Percentiles rank a stretch among this genome's conserved stretches.
phyloP scores from a whole-genome alignment of 2,888 invertebrate genomes.

The Trichopria drosophilae region DNA sequence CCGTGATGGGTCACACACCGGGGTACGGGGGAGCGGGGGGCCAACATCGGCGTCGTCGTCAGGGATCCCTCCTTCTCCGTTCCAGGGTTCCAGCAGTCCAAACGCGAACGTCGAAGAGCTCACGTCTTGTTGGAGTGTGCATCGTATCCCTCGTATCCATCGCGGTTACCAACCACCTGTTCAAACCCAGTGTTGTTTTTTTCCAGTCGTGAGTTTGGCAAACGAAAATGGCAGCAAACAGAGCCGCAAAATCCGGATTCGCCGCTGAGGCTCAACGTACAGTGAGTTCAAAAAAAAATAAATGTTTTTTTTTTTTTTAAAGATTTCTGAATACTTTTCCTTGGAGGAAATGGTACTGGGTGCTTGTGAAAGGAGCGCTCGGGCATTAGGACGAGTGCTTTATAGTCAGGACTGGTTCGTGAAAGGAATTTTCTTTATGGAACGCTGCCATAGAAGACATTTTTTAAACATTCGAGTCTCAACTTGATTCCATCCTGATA shows the following conservation, averaged over 20 bases:
- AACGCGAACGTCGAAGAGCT: constrained; percentile 44
- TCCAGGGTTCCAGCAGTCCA: constrained; percentile 44
- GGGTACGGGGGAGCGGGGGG: too few species aligned
- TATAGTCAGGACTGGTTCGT: constrained; percentile 4
- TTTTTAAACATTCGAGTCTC: too few species aligned
- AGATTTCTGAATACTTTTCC: too few species aligned
- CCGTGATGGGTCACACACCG: constrained; percentile 31
- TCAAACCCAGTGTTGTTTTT: too few species aligned
- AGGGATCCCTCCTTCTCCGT: constrained; percentile 7
- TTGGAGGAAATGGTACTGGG: constrained; percentile 36
- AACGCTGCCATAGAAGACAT: too few species aligned
- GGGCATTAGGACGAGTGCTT: constrained; percentile 29
- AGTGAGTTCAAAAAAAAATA: constrained; percentile 64
- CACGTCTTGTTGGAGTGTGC: constrained; percentile 23
- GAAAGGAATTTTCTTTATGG: too few species aligned
- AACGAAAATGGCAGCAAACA: constrained; percentile 79
- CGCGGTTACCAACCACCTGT: too few species aligned
- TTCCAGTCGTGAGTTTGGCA: too few species aligned
- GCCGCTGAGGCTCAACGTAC: constrained; percentile 94
- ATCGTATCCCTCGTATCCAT: too few species aligned
- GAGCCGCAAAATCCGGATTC: constrained; percentile 90
- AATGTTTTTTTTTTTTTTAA: constrained; percentile 1
- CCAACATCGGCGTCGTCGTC: constrained; percentile 19
- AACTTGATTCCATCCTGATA: too few species aligned
- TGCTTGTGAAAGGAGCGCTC: constrained; percentile 44